Conservation (phyloP, 92 coral and sea anemone genomes). For the Palythoa grandis region DNA sequence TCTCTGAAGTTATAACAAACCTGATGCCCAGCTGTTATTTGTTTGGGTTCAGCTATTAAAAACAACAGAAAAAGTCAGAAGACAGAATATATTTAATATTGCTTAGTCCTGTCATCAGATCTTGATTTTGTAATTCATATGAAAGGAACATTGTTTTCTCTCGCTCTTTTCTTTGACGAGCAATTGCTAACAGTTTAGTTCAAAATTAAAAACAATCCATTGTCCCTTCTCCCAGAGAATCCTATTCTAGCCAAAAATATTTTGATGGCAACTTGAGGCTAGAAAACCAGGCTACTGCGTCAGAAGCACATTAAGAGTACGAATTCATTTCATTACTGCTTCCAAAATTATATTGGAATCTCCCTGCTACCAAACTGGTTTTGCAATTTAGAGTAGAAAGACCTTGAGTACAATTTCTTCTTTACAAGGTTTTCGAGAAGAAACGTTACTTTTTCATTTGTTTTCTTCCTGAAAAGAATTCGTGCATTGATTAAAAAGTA, state of each 20-base stretch:
- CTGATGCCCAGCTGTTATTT: conserved; percentile 24
- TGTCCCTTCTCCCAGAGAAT: background rate
- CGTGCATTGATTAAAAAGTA: no score
- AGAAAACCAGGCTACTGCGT: background rate
- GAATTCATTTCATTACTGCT: background rate
- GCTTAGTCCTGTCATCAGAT: background rate
- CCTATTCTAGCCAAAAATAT: background rate
- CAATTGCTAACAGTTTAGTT: background rate
- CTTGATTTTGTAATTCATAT: background rate
- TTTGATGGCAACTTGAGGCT: background rate
- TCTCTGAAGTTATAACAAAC: background rate
- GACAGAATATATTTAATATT: background rate
- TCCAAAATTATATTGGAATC: background rate
- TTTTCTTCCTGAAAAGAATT: no score
- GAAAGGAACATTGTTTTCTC: conserved; percentile 18
- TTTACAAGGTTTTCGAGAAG: no score
- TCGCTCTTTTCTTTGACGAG: background rate
- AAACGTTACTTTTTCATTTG: no score
- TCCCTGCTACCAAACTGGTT: background rate
- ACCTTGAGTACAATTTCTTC: no score
- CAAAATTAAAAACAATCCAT: background rate
- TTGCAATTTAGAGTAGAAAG: background rate
- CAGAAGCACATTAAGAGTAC: background rate
- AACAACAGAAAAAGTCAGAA: background rate
- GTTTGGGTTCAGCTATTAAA: conserved; percentile 7